A percentile compares a stretch with the other conserved stretches of the same genome.
phyloP scores from a whole-genome alignment of 2,888 invertebrate species.

The Drosophila percnosoma region DNA sequence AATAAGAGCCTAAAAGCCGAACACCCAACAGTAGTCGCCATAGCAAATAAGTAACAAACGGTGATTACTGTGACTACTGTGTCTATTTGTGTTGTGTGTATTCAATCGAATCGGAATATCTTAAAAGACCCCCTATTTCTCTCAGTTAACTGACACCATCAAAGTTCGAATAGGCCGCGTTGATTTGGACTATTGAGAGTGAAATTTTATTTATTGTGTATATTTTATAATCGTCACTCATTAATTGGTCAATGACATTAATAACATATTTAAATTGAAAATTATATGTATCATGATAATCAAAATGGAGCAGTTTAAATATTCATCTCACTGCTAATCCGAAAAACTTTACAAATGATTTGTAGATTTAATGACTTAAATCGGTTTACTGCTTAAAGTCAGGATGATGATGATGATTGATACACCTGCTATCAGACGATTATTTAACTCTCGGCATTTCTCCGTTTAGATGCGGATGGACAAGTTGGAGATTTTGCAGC shows the following conservation, averaged over 20 bases:
- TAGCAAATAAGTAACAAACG: constrained; percentile 24
- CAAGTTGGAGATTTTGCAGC: constrained; percentile 46
- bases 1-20: not conserved
- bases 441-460: constrained; percentile 34
- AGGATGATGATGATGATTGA: not conserved
- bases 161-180: constrained; percentile 18
- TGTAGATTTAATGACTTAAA: not conserved
- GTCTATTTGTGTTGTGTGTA: not conserved
- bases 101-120: constrained; percentile 7
- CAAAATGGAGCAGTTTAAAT: not conserved
- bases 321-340: constrained; percentile 8
- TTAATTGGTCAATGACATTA: constrained; percentile 15
- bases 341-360: not conserved
- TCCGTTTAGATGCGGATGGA: constrained; percentile 45
- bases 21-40: constrained; percentile 5
- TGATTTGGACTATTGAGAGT: constrained; percentile 51
- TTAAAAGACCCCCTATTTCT: constrained; percentile 5
- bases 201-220: constrained; percentile 48
- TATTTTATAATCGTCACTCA: constrained; percentile 17
- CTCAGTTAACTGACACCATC: constrained; percentile 11
- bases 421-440: constrained; percentile 12
- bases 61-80: constrained; percentile 27
- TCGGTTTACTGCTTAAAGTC: not conserved
- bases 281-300: not conserved
- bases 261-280: constrained; percentile 22